phyloP scores from a whole-genome alignment of 2,113 vertebrate species.

The Acanthisitta chloris region DNA sequence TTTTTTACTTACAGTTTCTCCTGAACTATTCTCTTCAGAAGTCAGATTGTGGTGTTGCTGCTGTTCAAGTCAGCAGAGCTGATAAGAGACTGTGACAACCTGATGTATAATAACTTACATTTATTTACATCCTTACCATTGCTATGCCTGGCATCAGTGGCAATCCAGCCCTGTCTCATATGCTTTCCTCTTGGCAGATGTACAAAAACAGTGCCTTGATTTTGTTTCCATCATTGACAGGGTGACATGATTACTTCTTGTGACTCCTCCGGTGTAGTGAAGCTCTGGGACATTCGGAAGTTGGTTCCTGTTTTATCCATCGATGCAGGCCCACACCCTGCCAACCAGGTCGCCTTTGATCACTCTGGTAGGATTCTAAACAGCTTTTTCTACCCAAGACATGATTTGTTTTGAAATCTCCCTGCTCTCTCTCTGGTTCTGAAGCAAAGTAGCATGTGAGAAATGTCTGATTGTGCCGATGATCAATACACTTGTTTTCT shows the following conservation, averaged over 20 bases:
- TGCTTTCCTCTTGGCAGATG: background rate
- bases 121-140: background rate
- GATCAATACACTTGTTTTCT: background rate
- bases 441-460: background rate
- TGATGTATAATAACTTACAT: background rate
- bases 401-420: background rate
- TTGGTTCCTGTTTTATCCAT: constrained; percentile 49
- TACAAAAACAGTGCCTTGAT: background rate
- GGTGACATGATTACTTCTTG: constrained; percentile 80
- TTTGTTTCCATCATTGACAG: constrained; percentile 29
- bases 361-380: constrained; percentile 64
- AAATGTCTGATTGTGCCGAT: background rate
- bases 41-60: background rate
- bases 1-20: background rate
- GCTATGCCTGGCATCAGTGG: background rate
- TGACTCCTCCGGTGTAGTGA: constrained; percentile 72
- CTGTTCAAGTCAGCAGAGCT: background rate
- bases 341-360: constrained; percentile 82
- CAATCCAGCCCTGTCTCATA: background rate
- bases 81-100: background rate
- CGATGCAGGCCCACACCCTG: constrained; percentile 73
- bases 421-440: background rate
- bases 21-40: background rate
- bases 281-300: constrained; percentile 83
- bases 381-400: background rate